Base-by-base conservation (phyloP, 2,888 invertebrate species). In the Allolobophora icterica region DNA sequence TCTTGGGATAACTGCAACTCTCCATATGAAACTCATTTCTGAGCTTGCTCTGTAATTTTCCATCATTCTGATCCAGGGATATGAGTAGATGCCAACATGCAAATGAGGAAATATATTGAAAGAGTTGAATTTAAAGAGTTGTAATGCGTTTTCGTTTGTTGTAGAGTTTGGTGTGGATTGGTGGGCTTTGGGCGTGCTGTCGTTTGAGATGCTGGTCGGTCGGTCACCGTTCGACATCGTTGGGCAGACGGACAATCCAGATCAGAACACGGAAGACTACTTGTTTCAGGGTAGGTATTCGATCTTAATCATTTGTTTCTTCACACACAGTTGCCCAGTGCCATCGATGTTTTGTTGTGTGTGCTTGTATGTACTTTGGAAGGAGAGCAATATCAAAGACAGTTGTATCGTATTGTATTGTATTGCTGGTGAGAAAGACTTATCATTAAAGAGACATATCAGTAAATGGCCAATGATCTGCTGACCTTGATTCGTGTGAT, bases 171-270 rank as follows among this genome's bases (percentile, higher is more conserved):
- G 97, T 92, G 99, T 99, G 89, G 99, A 99, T 96, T 99, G 99
- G 99, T 99, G 99, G 99, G 98, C 99, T 89, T 96, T 99, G 89
- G 99, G 99, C 89, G 99, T 99, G 89, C 96, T 99, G 90, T 97
- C 99, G 91, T 99, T 99, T 96, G 99, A 99, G 96, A 99, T 99
- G 99, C 96, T 99, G 94, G 99, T 99, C 2, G 99, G 99, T 0
- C 96, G 99, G 92, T 99, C 98, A 95, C 99, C 99, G 30, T 99
- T 99, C 96, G 99, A 99, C 96, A 98, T 99, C 94, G 98, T 98
- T 89, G 98, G 98, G 92, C 98, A 98, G 90, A 98, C 98, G 0
- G 99, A 99, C 94, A 99, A 99, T 96, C 95, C 95, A 2, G 99
- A 99, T 96, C 98, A 99, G 96, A 99, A 99, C 95, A 99, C 99